These are phyloP conservation scores for Orthonevra nobilis DNA, from an alignment of 2,888 invertebrate species.

Conservation along the genomic window DNA sequence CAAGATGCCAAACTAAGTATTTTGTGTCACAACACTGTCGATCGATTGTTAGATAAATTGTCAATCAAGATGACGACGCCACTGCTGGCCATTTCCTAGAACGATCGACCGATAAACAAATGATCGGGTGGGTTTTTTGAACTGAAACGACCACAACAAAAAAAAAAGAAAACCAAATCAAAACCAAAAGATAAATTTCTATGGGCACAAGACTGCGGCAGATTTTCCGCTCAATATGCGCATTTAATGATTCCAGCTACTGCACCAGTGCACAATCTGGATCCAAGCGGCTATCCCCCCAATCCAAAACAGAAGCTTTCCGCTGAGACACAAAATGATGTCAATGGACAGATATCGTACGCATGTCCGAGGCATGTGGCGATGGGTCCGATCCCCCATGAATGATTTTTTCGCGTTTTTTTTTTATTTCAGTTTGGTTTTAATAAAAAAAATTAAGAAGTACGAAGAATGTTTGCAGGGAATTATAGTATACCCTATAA, in stretches of 20 bases:
- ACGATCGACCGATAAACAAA: slow-evolving; percentile 3
- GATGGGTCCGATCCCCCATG: slow-evolving; percentile 20
- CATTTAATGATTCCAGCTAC: slow-evolving; percentile 56
- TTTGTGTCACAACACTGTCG: slow-evolving; percentile 50
- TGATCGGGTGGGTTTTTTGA: neutral
- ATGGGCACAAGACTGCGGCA: slow-evolving; percentile 29
- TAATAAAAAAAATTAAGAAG: neutral
- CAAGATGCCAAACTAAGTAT: slow-evolving; percentile 38
- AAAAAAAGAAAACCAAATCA: neutral
- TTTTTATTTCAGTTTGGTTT: neutral
- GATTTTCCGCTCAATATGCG: slow-evolving; percentile 64
- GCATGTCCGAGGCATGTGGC: slow-evolving; percentile 44
- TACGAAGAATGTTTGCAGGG: neutral
- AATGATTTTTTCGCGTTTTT: neutral
- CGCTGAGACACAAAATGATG: slow-evolving; percentile 12
- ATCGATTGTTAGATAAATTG: slow-evolving; percentile 32
- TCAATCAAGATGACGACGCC: slow-evolving; percentile 39
- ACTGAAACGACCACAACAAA: neutral
- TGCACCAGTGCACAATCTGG: slow-evolving; percentile 28
- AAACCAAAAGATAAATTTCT: slow-evolving; percentile 15
- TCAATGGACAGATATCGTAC: slow-evolving; percentile 41
- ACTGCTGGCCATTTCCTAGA: slow-evolving; percentile 12
- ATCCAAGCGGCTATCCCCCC: slow-evolving; percentile 36
- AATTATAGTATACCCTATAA: slow-evolving; percentile 1
- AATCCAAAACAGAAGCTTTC: too few relatives aligned